Evolutionary conservation across 2,797 vertebrate species (phyloP).

Genomic region (Corythornis leucogaster): DNA sequence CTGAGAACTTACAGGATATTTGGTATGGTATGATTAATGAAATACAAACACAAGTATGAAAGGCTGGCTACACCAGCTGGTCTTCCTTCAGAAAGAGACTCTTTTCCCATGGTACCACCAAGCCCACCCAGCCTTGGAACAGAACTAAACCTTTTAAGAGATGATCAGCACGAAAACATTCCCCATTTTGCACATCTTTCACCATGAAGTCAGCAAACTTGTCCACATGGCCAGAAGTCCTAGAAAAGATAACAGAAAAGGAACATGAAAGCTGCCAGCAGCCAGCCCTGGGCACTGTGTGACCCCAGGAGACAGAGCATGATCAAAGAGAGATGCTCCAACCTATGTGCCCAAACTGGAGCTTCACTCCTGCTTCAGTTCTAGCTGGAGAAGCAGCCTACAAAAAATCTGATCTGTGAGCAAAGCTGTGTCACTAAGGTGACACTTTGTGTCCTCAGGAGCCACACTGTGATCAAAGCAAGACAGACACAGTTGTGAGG

Average conservation of each 20-base stretch:
- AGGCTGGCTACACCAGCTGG: neutral
- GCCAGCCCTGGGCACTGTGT: neutral
- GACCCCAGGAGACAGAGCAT: neutral
- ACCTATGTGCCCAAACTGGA: neutral
- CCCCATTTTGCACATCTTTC: constrained; percentile 97
- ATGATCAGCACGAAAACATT: constrained; percentile 97
- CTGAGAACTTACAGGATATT: neutral
- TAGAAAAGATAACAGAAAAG: constrained; percentile 50
- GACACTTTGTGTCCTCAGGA: neutral
- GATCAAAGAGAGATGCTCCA: neutral
- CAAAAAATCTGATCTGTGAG: neutral
- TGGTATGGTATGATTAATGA: neutral
- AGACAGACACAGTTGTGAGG: neutral
- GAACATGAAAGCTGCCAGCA: neutral
- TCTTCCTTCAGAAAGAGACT: neutral
- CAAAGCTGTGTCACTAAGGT: neutral
- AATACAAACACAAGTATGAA: neutral
- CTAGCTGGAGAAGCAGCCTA: neutral
- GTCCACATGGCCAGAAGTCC: constrained; percentile 97
- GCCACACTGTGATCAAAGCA: neutral
- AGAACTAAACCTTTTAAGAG: constrained; percentile 91
- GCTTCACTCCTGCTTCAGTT: neutral
- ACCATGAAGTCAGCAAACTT: constrained; percentile 99
- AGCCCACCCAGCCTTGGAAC: neutral
- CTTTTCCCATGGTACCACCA: neutral